A percentile compares a stretch with the other conserved stretches of the same genome.
Conservation (phyloP, 1,140 invertebrate genomes). For the Oreohelix idahoensis region DNA sequence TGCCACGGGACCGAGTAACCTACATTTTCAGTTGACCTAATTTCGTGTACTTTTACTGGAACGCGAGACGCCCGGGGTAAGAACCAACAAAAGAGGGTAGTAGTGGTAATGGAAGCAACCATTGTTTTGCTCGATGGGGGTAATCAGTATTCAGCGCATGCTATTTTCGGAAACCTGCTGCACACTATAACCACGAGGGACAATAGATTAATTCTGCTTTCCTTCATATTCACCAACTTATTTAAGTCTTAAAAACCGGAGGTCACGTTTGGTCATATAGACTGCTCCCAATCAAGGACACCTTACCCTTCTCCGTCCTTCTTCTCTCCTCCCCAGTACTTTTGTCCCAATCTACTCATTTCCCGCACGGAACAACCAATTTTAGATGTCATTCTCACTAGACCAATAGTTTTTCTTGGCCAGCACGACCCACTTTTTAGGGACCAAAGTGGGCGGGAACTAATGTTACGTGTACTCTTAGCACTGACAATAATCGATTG, state of each 20-base stretch:
- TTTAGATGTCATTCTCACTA: background rate
- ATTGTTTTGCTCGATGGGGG: background rate
- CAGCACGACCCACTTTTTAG: background rate
- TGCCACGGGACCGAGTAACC: conserved; percentile 37
- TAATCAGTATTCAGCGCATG: no score
- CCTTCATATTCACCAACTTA: no score
- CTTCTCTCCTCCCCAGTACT: background rate
- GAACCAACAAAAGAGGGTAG: background rate
- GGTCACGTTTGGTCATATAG: no score
- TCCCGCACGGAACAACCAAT: background rate
- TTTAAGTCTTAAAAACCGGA: no score
- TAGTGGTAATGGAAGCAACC: background rate
- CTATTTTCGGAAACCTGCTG: no score
- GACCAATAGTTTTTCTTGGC: background rate
- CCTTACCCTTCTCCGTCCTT: background rate
- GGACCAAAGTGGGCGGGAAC: conserved; percentile 2
- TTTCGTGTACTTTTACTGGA: conserved; percentile 24
- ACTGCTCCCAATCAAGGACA: background rate
- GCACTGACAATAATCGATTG: background rate
- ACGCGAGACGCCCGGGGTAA: background rate
- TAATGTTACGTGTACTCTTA: conserved; percentile 4
- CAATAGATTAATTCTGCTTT: no score
- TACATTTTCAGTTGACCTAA: conserved; percentile 34
- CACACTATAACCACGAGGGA: no score
- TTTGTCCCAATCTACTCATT: background rate